Evolutionary conservation across 2,113 vertebrate genomes (phyloP).

Genomic region (Pelobates fuscus): DNA sequence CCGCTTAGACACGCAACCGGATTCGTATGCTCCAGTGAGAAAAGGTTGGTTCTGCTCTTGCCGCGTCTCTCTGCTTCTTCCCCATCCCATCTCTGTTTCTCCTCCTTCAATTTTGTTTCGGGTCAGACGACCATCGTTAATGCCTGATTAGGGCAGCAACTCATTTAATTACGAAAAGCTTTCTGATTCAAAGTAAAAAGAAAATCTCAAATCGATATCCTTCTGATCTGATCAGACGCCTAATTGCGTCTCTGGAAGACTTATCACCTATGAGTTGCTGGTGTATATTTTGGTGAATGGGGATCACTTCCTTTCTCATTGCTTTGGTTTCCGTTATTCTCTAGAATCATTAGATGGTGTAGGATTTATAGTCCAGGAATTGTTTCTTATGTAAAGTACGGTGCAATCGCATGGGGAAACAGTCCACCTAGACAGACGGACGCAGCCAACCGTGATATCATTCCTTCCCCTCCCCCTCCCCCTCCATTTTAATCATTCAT

Average conservation of each 20-base stretch:
- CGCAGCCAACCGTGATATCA: no score
- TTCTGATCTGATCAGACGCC: no score
- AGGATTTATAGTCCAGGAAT: background rate
- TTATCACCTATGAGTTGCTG: constrained; percentile 10
- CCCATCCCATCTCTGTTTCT: constrained; percentile 61
- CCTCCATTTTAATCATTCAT: no score
- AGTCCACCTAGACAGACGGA: no score
- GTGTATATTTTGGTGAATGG: constrained; percentile 20
- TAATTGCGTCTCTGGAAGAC: background rate
- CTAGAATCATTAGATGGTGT: background rate
- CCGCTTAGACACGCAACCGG: constrained; percentile 91
- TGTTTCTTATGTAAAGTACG: background rate
- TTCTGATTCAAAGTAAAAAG: background rate
- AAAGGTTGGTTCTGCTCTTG: constrained; percentile 94
- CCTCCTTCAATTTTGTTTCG: constrained; percentile 65
- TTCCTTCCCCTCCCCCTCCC: no score
- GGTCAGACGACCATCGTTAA: constrained; percentile 56
- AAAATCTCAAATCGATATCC: background rate
- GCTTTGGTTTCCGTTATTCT: constrained; percentile 16
- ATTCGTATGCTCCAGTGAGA: constrained; percentile 94
- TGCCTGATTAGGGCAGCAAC: constrained; percentile 23
- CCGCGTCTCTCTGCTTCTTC: constrained; percentile 60
- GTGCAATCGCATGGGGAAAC: background rate
- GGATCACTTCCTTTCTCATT: constrained; percentile 11
- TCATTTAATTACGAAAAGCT: background rate